Conservation (phyloP, 2,113 vertebrate species). For the Litocranius walleri region DNA sequence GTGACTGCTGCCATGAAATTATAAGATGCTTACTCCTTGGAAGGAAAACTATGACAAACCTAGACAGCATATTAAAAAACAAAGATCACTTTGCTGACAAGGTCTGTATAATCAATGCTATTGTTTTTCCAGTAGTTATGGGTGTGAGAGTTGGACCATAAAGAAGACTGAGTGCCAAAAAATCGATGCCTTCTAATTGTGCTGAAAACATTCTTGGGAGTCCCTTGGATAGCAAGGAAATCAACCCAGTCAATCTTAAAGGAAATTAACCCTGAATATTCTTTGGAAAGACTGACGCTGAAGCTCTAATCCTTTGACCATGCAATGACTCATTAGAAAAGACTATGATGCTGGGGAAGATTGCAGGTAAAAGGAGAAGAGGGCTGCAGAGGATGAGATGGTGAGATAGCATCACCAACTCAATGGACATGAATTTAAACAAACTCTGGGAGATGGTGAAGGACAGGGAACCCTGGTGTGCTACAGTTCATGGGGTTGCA, state of each 20-base stretch:
- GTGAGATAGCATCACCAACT: not conserved
- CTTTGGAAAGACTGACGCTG: not conserved
- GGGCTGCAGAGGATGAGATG: not conserved
- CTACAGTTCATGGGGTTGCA: not conserved
- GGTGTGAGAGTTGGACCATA: not conserved
- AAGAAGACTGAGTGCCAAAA: not conserved
- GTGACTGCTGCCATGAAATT: not conserved
- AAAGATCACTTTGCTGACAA: not conserved
- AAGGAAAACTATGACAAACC: not conserved
- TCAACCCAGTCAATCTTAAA: not conserved
- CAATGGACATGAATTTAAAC: not conserved
- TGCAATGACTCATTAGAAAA: not conserved
- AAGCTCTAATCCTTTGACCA: not conserved
- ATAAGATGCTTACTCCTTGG: not conserved
- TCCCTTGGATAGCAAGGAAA: not conserved
- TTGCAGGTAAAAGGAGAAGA: not conserved
- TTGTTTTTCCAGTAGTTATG: not conserved
- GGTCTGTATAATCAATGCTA: not conserved
- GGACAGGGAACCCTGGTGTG: not conserved
- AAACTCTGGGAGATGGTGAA: not conserved
- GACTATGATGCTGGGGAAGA: not conserved
- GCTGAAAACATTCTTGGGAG: not conserved
- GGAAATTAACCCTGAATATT: not conserved
- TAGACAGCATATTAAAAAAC: not conserved
- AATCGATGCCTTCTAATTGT: accelerated